These are phyloP conservation scores for Iselma pallidipennis DNA, from an alignment of 2,888 invertebrate species.

Conservation along the genomic window DNA sequence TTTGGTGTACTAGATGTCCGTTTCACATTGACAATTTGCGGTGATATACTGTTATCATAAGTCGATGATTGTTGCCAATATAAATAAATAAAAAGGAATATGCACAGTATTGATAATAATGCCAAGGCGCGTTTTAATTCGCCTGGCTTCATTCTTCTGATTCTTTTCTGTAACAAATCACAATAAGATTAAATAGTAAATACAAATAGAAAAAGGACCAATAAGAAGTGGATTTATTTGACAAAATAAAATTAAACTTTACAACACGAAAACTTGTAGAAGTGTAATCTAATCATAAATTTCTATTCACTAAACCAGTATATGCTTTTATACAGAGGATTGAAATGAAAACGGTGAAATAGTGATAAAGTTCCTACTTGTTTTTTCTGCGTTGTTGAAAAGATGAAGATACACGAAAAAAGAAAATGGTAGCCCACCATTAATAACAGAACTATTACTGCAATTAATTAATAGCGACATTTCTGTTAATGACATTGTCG, in stretches of 20 bases:
- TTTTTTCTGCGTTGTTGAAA: too few species aligned
- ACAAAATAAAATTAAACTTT: constrained; percentile 17
- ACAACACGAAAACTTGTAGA: not conserved
- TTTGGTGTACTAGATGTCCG: not conserved
- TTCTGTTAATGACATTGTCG: not conserved
- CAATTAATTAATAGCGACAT: not conserved
- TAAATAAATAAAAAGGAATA: constrained; percentile 59
- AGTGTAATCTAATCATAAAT: not conserved
- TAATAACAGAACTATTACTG: not conserved
- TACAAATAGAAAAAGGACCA: too few species aligned
- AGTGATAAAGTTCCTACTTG: too few species aligned
- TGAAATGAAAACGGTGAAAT: too few species aligned
- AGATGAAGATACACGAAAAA: too few species aligned
- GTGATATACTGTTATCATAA: constrained; percentile 24
- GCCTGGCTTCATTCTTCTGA: constrained; percentile 58
- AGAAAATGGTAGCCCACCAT: not conserved
- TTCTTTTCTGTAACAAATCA: constrained; percentile 45
- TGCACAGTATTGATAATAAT: constrained; percentile 59
- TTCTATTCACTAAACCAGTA: not conserved
- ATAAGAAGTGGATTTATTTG: too few species aligned
- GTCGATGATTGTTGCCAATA: constrained; percentile 54
- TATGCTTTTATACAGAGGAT: not conserved
- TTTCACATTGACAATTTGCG: not conserved
- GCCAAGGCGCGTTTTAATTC: constrained; percentile 61
- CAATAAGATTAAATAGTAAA: constrained; percentile 4